Evolutionary conservation across 1,140 invertebrate genomes (phyloP).

Genomic region (Drosophila chauvacae): DNA sequence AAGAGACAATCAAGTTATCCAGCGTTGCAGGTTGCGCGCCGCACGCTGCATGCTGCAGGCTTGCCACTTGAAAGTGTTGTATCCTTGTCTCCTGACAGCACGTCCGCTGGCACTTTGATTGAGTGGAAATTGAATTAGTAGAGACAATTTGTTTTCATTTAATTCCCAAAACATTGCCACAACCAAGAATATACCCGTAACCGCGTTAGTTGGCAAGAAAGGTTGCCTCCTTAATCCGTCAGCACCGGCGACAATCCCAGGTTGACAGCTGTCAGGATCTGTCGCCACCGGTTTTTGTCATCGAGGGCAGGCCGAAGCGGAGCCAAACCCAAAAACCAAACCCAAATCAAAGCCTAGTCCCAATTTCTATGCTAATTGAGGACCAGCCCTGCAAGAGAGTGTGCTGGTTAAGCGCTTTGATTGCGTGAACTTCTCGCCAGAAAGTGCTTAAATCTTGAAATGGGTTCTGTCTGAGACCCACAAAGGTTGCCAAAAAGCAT

Average conservation of each 20-base stretch:
- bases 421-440: constrained; percentile 45
- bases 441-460: constrained; percentile 37
- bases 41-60: not conserved
- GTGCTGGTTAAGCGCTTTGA: constrained; percentile 26
- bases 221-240: constrained; percentile 41
- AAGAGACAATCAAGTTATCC: constrained; percentile 67
- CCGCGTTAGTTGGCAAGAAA: constrained; percentile 2
- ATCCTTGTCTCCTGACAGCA: constrained; percentile 11
- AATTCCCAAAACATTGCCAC: constrained; percentile 49
- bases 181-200: constrained; percentile 12
- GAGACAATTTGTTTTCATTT: constrained; percentile 73
- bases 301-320: constrained; percentile 4
- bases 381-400: constrained; percentile 24
- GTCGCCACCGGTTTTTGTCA: constrained; percentile 9
- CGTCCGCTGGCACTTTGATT: constrained; percentile 65
- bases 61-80: constrained; percentile 23
- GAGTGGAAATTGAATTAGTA: constrained; percentile 70
- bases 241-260: constrained; percentile 40
- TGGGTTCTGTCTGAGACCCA: constrained; percentile 15
- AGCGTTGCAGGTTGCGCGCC: constrained; percentile 12
- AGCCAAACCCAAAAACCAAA: constrained; percentile 2
- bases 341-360: constrained; percentile 62
- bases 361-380: constrained; percentile 82
- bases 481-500: constrained; percentile 27
- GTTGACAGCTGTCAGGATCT: constrained; percentile 53